Percentiles rank a stretch among this genome's conserved stretches.
Evolutionary conservation across 2,888 invertebrate genomes (phyloP).

Genomic region (Eupithecia pulchellata): DNA sequence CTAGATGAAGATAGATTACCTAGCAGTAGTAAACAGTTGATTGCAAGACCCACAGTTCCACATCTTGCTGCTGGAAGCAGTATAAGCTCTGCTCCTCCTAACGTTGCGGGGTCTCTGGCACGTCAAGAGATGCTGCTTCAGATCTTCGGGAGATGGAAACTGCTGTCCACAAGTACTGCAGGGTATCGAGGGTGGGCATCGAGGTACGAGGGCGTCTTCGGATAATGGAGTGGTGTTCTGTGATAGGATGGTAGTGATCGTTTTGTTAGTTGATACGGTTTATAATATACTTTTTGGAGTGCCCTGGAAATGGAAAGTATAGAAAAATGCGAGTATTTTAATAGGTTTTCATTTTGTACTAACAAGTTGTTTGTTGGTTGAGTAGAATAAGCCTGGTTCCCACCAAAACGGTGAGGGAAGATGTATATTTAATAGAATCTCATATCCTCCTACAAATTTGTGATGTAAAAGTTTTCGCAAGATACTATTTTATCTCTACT

Average conservation of each 20-base stretch:
- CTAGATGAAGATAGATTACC: slow-evolving; percentile 55
- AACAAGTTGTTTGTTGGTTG: too few species aligned
- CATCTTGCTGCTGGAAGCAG: slow-evolving; percentile 69
- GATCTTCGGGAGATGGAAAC: slow-evolving; percentile 59
- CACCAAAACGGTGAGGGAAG: too few species aligned
- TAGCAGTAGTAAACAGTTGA: slow-evolving; percentile 77
- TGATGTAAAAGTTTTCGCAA: too few species aligned
- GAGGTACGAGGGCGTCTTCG: slow-evolving; percentile 32
- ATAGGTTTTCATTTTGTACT: too few species aligned
- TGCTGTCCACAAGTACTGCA: slow-evolving; percentile 64
- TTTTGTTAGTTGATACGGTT: not conserved
- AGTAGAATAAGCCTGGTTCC: too few species aligned
- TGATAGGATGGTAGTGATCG: not conserved
- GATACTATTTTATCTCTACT: too few species aligned
- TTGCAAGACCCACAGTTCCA: slow-evolving; percentile 83
- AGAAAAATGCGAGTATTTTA: not conserved
- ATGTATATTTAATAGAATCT: too few species aligned
- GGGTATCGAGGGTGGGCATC: slow-evolving; percentile 52
- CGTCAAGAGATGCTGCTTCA: slow-evolving; percentile 57
- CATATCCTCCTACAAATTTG: too few species aligned
- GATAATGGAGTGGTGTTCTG: slow-evolving; percentile 22
- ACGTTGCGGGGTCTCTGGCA: slow-evolving; percentile 56
- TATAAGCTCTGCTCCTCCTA: slow-evolving; percentile 57
- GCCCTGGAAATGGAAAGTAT: too few species aligned
- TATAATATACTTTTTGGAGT: not conserved